Percentiles rank a stretch among this genome's conserved stretches.
These are phyloP conservation scores for Podarcis raffonei DNA, from an alignment of 2,113 vertebrate species.

Conservation along the genomic window DNA sequence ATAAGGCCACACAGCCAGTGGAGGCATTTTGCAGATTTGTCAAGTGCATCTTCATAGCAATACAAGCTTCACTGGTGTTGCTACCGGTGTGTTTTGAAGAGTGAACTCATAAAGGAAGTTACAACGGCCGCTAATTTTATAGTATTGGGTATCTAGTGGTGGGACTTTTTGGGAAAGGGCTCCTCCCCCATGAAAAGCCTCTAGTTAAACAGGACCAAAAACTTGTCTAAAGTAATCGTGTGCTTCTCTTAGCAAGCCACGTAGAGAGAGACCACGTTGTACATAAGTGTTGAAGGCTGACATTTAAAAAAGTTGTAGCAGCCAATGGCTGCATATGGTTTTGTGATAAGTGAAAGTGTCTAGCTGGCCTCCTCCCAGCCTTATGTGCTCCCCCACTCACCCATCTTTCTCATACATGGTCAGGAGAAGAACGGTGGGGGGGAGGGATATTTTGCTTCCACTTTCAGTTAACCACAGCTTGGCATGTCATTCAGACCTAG, in stretches of 20 bases:
- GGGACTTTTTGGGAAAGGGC: background rate
- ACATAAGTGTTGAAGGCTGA: no score
- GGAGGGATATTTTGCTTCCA: background rate
- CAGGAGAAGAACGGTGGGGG: background rate
- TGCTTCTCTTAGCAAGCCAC: no score
- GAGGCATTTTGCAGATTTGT: background rate
- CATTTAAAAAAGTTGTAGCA: no score
- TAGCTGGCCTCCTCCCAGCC: background rate
- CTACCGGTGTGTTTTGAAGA: background rate
- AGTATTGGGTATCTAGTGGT: rapidly evolving
- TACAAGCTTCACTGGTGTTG: background rate
- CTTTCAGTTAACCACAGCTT: background rate
- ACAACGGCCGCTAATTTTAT: background rate
- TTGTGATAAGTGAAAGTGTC: background rate
- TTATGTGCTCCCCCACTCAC: background rate
- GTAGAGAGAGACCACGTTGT: no score
- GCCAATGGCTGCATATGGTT: background rate
- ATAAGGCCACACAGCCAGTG: background rate
- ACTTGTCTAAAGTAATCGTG: no score
- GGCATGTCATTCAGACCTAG: background rate
- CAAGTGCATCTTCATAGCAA: background rate
- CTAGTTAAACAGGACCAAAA: no score
- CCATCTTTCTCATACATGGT: background rate
- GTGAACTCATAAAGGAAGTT: background rate
- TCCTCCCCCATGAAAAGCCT: no score